phyloP scores from a whole-genome alignment of 2,888 invertebrate species.

The Meloe dianella region DNA sequence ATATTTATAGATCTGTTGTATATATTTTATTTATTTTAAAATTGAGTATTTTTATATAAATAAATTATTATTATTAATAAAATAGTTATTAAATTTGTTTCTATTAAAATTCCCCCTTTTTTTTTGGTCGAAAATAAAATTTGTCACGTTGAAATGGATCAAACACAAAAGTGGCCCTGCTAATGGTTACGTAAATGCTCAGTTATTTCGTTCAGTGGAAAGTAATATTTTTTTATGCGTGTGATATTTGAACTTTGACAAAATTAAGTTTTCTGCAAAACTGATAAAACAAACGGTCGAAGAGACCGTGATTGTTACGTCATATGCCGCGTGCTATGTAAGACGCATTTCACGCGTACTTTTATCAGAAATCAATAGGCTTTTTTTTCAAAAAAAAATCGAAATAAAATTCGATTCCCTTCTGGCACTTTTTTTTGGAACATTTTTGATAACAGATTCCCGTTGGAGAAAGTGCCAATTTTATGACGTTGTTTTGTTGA shows the following conservation, averaged over 20 bases:
- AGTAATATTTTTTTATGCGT: neutral
- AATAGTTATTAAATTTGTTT: neutral
- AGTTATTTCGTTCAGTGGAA: neutral
- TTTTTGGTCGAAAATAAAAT: neutral
- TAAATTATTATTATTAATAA: slow-evolving; percentile 5
- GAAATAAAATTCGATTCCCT: neutral
- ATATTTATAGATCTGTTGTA: slow-evolving; percentile 17
- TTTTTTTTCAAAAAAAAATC: neutral
- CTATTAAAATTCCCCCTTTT: neutral
- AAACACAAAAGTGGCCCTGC: neutral
- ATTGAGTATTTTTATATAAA: slow-evolving; percentile 12
- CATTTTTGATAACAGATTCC: neutral
- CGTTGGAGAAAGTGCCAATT: neutral
- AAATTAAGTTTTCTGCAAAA: neutral
- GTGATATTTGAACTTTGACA: neutral
- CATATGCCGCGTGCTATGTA: neutral
- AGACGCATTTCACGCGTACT: neutral
- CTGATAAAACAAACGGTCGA: neutral
- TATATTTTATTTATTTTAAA: slow-evolving; percentile 13
- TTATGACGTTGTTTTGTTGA: neutral
- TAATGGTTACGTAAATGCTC: neutral
- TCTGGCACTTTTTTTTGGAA: slow-evolving; percentile 1
- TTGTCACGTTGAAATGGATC: too few species aligned
- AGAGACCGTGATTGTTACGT: neutral
- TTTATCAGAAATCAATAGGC: too few species aligned